phyloP scores from a whole-genome alignment of 2,888 invertebrate genomes.

The Geophilus truncorum region DNA sequence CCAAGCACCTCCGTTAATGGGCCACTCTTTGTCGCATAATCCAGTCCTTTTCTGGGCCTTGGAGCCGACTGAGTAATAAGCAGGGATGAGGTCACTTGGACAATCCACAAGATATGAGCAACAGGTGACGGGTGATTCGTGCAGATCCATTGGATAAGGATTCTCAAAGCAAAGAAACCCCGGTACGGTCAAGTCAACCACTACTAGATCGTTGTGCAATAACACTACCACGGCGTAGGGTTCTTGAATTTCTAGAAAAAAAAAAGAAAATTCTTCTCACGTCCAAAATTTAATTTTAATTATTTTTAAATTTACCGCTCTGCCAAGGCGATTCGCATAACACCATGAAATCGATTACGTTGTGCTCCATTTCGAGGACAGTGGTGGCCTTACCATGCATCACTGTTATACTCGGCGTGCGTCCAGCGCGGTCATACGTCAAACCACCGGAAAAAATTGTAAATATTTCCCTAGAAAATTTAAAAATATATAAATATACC shows the following conservation, averaged over 20 bases:
- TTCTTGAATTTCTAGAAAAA: constrained; percentile 81
- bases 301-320: constrained; percentile 59
- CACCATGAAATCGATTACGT: constrained; percentile 93
- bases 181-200: constrained; percentile 89
- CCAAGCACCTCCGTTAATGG: constrained; percentile 94
- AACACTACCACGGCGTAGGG: constrained; percentile 97
- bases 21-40: constrained; percentile 92
- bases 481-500: neutral
- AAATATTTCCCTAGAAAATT: constrained; percentile 70
- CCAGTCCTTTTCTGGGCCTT: constrained; percentile 67
- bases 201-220: constrained; percentile 94
- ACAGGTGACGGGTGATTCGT: constrained; percentile 97
- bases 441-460: constrained; percentile 96
- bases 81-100: constrained; percentile 94
- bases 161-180: constrained; percentile 99
- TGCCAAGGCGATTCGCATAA: constrained; percentile 91
- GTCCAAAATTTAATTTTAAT: neutral
- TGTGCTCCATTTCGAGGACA: constrained; percentile 98
- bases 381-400: constrained; percentile 94
- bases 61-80: constrained; percentile 90
- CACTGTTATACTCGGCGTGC: constrained; percentile 85
- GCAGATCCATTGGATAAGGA: constrained; percentile 99
- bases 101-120: constrained; percentile 97
- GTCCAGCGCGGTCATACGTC: constrained; percentile 79
- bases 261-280: constrained; percentile 29